phyloP scores from a whole-genome alignment of 2,797 vertebrate genomes.

The Graptemys geographica region DNA sequence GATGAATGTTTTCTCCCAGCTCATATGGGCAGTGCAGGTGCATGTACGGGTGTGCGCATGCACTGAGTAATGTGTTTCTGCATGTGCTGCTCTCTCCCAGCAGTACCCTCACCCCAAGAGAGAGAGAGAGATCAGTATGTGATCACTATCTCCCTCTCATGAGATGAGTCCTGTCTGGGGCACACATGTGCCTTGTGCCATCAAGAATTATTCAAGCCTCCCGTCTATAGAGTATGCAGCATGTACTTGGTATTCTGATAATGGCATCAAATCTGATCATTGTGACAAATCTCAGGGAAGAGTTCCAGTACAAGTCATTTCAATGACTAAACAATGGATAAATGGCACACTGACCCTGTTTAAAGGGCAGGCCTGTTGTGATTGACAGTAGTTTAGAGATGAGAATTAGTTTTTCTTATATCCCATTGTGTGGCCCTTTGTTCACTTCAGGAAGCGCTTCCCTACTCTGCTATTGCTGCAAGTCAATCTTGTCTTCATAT shows the following conservation, averaged over 20 bases:
- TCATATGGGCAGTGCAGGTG: background rate
- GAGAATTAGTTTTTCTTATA: background rate
- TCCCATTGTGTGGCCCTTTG: background rate
- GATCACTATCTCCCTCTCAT: background rate
- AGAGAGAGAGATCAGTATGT: background rate
- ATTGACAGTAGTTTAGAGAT: background rate
- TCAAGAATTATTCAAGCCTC: background rate
- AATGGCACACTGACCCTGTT: background rate
- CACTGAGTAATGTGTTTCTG: fast-evolving
- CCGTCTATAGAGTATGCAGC: background rate
- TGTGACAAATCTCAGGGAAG: background rate
- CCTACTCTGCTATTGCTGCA: background rate
- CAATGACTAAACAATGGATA: background rate
- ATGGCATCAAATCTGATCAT: fast-evolving
- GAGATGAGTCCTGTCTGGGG: background rate
- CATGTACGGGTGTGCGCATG: background rate
- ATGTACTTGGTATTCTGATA: background rate
- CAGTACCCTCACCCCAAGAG: background rate
- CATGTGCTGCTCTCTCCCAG: background rate
- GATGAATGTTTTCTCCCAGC: background rate
- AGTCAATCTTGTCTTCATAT: background rate
- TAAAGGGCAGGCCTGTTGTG: background rate
- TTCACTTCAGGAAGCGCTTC: background rate
- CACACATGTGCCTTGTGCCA: background rate
- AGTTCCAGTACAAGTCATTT: background rate